Percentiles rank a stretch among this genome's conserved stretches.
These are phyloP conservation scores for Thecocarcelia acutangulata DNA, from an alignment of 2,888 invertebrate species.

Conservation along the genomic window DNA sequence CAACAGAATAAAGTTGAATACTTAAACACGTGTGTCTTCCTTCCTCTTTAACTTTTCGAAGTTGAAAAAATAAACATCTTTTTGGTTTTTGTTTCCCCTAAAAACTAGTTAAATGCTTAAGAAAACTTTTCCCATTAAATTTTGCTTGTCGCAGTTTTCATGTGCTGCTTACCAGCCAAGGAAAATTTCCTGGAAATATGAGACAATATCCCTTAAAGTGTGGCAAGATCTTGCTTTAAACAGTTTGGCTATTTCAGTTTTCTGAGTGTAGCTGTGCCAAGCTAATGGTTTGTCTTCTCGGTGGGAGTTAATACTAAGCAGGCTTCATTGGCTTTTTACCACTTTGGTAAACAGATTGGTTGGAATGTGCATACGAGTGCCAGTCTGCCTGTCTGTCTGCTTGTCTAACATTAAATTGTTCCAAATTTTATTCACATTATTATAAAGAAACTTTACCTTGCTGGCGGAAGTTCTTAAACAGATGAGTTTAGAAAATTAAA, in stretches of 20 bases:
- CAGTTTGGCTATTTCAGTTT: neutral
- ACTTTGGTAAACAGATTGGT: neutral
- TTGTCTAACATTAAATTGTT: conserved; percentile 2
- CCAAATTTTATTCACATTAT: conserved; percentile 40
- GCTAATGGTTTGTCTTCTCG: neutral
- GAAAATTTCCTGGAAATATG: no score
- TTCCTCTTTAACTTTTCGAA: neutral
- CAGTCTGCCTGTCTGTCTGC: no score
- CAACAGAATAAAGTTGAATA: neutral
- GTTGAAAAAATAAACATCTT: conserved; percentile 5
- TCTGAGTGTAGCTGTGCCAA: conserved; percentile 4
- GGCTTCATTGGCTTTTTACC: conserved; percentile 34
- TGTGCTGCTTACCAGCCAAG: conserved; percentile 22
- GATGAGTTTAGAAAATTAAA: conserved; percentile 23
- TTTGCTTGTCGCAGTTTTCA: conserved; percentile 47
- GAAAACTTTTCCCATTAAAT: conserved; percentile 58
- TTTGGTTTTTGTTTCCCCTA: neutral
- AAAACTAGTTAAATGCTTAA: neutral
- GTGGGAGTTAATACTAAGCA: conserved; percentile 19
- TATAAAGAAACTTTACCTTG: conserved; percentile 34
- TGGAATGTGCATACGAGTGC: neutral
- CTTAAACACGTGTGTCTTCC: conserved; percentile 25
- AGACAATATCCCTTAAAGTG: no score
- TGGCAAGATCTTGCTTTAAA: neutral
- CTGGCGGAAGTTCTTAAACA: neutral